Evolutionary conservation across 2,113 vertebrate species (phyloP), one percentile per base, ranked within the genome.

Genomic region (Anseranas semipalmata): DNA sequence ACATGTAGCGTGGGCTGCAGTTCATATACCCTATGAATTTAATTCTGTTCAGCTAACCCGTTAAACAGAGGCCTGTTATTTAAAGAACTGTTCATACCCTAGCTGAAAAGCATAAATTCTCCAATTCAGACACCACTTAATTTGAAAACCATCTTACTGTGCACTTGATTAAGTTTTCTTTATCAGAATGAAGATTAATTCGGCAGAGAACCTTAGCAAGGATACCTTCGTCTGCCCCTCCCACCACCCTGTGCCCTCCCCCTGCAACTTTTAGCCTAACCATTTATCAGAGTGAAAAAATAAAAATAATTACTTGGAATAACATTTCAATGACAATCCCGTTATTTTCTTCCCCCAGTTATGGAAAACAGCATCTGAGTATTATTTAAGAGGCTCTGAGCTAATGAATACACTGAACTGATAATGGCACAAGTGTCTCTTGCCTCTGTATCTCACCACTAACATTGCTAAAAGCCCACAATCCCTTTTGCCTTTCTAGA

Each of bases 61-160:
- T 84, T 56, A 81, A 95, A 88, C 37, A 67, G 55, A 58, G 41
- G 35, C 10, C 63, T 71, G 39, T 50, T 82, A 86, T 53, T 93
- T 89, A 65, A 87, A 91, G 45, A 91, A 83, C 59, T 66, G 37
- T 43, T 96, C 74, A 83, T 72, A 74, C 5, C 10, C 77, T 80
- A 67, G 87, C 50, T 32, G 52, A 89, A 93, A 93, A 91, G n/a
- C 71, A 92, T 65, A 59, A 73, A 75, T 85, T 93, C 63, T 79
- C 82, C 3, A 4, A 91, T 82, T 81, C 50, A 60, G 94, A 77
- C 28, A 76, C 33, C 60, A 16, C 24, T 91, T 37, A 83, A 86
- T 27, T 87, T 94, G 48, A 93, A 93, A 92, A 75, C 56, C 41
- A n/a, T 62, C 50, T 45, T 95, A 43, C 48, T 63, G 15, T 59